phyloP scores from a whole-genome alignment of 2,113 vertebrate genomes.

The Alouatta palliata region DNA sequence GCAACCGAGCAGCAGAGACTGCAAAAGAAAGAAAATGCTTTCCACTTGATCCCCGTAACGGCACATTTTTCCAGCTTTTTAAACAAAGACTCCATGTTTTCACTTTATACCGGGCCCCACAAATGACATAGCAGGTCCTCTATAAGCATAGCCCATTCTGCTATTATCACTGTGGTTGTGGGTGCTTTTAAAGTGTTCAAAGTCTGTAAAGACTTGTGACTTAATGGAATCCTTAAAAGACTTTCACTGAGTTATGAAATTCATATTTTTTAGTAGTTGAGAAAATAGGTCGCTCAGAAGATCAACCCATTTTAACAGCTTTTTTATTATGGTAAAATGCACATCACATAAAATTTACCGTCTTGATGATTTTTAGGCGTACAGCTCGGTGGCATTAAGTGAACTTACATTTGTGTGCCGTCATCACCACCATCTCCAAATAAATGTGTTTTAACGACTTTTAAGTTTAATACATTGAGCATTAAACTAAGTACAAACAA shows the following conservation, averaged over 20 bases:
- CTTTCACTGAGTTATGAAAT: background rate
- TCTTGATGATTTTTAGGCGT: background rate
- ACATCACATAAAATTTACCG: background rate
- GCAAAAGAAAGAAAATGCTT: background rate
- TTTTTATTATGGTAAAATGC: background rate
- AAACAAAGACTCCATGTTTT: background rate
- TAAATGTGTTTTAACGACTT: background rate
- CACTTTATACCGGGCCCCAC: background rate
- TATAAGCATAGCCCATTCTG: background rate
- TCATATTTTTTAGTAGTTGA: background rate
- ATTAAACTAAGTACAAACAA: background rate
- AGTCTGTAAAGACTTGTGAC: background rate
- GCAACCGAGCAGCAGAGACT: background rate
- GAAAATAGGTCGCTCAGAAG: background rate
- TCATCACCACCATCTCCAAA: background rate
- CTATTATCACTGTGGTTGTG: background rate
- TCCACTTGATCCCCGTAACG: background rate
- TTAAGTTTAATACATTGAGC: background rate
- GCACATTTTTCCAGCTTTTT: background rate
- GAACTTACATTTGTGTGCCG: fast-evolving
- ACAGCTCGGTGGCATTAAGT: background rate
- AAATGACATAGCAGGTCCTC: background rate
- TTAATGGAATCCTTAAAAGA: background rate
- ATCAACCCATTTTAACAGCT: background rate
- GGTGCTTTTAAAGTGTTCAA: background rate